Evolutionary conservation across 2,888 invertebrate genomes (phyloP).

Genomic region (Tridacna gigas): DNA sequence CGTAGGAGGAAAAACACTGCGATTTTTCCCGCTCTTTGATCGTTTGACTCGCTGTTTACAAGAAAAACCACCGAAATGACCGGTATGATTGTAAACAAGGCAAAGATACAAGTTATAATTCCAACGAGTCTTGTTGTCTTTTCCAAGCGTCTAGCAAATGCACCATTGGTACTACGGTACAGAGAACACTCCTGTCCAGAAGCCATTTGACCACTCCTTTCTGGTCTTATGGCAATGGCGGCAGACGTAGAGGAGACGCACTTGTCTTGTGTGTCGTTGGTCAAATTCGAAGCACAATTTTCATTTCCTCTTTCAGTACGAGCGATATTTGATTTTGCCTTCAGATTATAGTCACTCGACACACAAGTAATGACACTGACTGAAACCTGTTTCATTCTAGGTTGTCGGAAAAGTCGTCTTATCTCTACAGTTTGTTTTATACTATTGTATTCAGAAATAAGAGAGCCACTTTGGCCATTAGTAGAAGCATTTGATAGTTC

Average conservation of each 20-base stretch:
- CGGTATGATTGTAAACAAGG: conserved; percentile 5
- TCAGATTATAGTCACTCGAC: not conserved
- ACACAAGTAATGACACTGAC: not conserved
- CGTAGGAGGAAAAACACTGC: not conserved
- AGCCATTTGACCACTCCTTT: not conserved
- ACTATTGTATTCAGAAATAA: not conserved
- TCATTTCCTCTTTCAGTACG: not conserved
- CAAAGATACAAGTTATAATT: not conserved
- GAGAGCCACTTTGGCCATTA: too few relatives aligned
- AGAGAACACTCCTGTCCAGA: not conserved
- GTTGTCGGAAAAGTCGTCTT: not conserved
- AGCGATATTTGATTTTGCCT: not conserved
- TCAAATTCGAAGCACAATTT: too few relatives aligned
- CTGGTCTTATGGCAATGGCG: too few relatives aligned
- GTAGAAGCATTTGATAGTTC: too few relatives aligned
- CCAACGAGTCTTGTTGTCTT: conserved; percentile 5
- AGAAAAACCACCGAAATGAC: conserved; percentile 8
- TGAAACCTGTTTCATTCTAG: not conserved
- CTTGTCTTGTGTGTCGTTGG: too few relatives aligned
- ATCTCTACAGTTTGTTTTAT: not conserved
- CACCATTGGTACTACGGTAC: not conserved
- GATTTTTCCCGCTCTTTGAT: not conserved
- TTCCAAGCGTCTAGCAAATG: not conserved
- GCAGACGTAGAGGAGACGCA: too few relatives aligned
- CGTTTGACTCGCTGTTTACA: not conserved